These are phyloP conservation scores for Cyprinodon variegatus DNA, from an alignment of 2,113 vertebrate genomes.

Conservation along the genomic window DNA sequence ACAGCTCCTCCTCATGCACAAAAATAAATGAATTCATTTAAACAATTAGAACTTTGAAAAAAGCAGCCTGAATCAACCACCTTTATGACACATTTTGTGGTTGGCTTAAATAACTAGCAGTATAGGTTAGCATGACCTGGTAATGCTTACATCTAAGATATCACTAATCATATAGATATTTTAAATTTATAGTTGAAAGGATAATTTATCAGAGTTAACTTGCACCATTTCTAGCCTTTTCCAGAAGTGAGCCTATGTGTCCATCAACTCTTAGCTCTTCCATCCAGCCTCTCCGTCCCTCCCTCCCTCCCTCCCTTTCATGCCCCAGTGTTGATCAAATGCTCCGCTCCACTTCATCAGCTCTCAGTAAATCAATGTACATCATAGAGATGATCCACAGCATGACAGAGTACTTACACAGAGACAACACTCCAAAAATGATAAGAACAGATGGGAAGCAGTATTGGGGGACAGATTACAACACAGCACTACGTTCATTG, in stretches of 20 bases:
- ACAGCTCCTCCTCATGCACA: too few species aligned
- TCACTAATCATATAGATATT: neutral
- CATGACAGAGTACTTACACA: conserved; percentile 66
- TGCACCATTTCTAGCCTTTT: neutral
- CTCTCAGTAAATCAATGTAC: conserved; percentile 70
- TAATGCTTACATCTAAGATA: neutral
- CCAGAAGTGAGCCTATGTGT: neutral
- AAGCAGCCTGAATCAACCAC: neutral
- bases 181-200: neutral
- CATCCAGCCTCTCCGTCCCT: neutral
- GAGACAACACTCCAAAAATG: conserved; percentile 17
- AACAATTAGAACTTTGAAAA: too few species aligned
- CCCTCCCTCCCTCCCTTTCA: conserved; percentile 7
- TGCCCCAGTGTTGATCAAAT: conserved; percentile 54
- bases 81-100: neutral
- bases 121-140: neutral
- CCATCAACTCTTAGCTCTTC: neutral
- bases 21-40: too few species aligned
- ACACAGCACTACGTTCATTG: neutral
- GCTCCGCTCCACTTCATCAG: conserved; percentile 68
- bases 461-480: conserved; percentile 1
- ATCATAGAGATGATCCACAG: conserved; percentile 61
- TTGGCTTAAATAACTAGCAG: too few species aligned
- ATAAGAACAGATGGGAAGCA: neutral
- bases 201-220: neutral